Conservation (phyloP, 2,113 vertebrate species). For the Bos javanicus region DNA sequence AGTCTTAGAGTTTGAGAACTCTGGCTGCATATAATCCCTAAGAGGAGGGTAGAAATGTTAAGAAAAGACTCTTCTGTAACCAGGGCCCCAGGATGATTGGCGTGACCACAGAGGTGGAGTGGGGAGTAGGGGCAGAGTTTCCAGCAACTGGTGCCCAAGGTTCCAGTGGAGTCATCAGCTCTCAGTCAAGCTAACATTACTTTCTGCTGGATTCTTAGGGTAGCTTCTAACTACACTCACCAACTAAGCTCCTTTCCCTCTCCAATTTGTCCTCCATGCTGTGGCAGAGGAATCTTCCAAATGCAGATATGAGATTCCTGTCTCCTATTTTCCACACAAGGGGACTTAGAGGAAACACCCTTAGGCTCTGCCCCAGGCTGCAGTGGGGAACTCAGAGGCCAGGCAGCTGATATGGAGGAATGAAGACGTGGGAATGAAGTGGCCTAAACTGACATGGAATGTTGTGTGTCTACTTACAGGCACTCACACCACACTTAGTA, state of each 20-base stretch:
- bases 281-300: neutral
- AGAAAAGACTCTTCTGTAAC: neutral
- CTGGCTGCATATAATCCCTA: neutral
- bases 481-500: neutral
- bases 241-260: fast-evolving
- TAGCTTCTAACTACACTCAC: neutral
- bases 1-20: neutral
- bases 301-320: neutral
- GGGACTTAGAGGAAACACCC: neutral
- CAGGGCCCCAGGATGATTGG: neutral
- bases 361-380: neutral
- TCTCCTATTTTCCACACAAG: neutral
- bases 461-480: neutral
- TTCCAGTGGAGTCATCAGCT: neutral
- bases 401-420: neutral
- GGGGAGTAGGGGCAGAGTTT: neutral
- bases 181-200: neutral
- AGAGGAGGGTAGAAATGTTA: neutral
- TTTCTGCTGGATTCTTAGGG: neutral
- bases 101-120: neutral
- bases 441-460: neutral
- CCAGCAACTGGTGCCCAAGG: neutral
- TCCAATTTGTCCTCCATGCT: neutral
- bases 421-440: neutral
- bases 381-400: neutral